These are phyloP conservation scores for Neosilurus mollespiculum DNA, from an alignment of 2,797 vertebrate genomes.

Conservation along the genomic window DNA sequence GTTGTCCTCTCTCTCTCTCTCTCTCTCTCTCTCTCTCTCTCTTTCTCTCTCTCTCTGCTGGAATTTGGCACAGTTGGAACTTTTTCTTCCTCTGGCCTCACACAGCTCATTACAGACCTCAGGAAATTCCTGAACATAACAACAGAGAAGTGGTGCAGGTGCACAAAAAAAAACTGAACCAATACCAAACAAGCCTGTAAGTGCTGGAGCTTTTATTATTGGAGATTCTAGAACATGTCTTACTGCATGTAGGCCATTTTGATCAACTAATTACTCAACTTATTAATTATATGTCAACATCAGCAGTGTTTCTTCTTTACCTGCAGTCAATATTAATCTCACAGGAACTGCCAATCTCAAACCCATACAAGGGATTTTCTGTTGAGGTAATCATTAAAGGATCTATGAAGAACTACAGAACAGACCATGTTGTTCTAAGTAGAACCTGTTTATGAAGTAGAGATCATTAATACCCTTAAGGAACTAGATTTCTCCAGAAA, in stretches of 20 bases:
- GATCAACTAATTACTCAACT: too few species aligned
- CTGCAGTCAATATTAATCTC: neutral
- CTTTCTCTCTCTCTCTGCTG: conserved; percentile 72
- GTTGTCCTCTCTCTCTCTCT: conserved; percentile 21
- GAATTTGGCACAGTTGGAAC: conserved; percentile 90
- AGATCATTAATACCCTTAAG: neutral
- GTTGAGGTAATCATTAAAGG: neutral
- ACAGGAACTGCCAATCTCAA: neutral
- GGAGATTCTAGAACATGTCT: neutral
- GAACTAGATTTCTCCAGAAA: neutral
- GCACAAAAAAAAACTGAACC: conserved; percentile 77
- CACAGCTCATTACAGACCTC: conserved; percentile 99
- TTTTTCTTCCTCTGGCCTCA: conserved; percentile 75
- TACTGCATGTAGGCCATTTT: neutral
- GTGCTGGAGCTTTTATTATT: neutral
- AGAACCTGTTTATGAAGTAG: neutral
- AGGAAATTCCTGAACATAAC: conserved; percentile 98
- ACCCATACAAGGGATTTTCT: neutral
- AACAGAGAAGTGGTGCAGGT: conserved; percentile 89
- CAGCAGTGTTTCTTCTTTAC: neutral
- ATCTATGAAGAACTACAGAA: neutral
- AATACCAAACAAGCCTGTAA: neutral
- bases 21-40: conserved; percentile 35
- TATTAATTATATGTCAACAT: neutral
- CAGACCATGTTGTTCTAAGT: neutral